Base-by-base conservation (phyloP, 1,140 invertebrate species). In the Geopemphigus sp. region DNA sequence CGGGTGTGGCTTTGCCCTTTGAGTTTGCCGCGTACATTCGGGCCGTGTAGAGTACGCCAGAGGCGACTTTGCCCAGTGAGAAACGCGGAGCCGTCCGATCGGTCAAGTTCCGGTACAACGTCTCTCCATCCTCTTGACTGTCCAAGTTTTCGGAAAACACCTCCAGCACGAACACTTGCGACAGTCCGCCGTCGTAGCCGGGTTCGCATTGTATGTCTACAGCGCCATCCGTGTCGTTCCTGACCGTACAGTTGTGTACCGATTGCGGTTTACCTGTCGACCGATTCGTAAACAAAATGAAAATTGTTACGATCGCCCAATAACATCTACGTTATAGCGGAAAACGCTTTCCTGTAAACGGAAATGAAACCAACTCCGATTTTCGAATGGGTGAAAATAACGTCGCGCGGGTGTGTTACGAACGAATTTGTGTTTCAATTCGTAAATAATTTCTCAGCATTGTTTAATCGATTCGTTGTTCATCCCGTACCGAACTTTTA, bases 101-200 rank as follows among this genome's bases (percentile, higher is more conserved):
- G 2, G 91, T 89, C 45, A 92, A 85, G 85, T 92, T 93, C 82
- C 89, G 90, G 39, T 90, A 85, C 17, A 89, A 89, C 39, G 68
- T 85, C 82, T 85, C 89, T 81, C 86, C 88, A 82, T 90, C 91
- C 2, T 90, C 91, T 80, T 88, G 84, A 0, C 90, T 90, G 81
- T 94, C 92, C 82, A 93, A 89, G 57, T 11, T 54, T 74, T 85
- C 87, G 82, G 88, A 88, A 86, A 91, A 93, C 12, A 94, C 88
- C 85, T 94, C 92, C n/a, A 94, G 87, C 26, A 93, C 85, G 84
- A 94, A 94, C 82, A 88, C 87, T 86, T 95, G 93, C 32, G 92
- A 90, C 73, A 94, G 88, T 63, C 94, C 94, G n/a, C 94, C 94
- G 85, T 94, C 93, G 85, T 93, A 93, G 39, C 92, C 92, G 12